phyloP scores from a whole-genome alignment of 2,113 vertebrate genomes.

The Orthochromis indermauri region DNA sequence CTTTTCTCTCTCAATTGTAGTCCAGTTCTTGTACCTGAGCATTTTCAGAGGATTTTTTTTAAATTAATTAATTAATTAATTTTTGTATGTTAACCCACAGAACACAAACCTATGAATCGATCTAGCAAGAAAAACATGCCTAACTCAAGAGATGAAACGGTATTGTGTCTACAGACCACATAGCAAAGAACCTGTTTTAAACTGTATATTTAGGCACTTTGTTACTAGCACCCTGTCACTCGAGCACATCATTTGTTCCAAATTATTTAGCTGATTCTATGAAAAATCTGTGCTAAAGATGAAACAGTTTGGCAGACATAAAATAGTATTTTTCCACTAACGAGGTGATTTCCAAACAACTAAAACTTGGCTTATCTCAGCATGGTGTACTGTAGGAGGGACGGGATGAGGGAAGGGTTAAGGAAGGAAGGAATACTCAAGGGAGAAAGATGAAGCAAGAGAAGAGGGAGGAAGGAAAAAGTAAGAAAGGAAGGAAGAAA shows the following conservation, averaged over 20 bases:
- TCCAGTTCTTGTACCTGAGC: background rate
- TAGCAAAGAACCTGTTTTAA: background rate
- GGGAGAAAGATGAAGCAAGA: background rate
- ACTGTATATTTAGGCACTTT: background rate
- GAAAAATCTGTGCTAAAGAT: background rate
- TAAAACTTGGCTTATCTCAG: background rate
- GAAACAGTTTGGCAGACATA: background rate
- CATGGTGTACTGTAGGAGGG: background rate
- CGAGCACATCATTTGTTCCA: background rate
- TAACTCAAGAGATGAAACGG: background rate
- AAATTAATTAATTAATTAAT: rapidly evolving
- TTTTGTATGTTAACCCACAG: background rate
- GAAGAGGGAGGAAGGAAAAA: background rate
- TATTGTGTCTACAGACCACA: background rate
- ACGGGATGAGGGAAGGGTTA: background rate
- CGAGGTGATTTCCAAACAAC: background rate
- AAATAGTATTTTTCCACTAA: background rate
- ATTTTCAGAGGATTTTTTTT: background rate
- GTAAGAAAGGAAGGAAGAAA: background rate
- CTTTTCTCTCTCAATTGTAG: background rate
- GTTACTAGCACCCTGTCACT: background rate
- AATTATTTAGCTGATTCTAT: background rate
- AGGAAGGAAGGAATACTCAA: background rate
- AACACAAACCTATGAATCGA: background rate
- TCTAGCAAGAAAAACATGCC: background rate